A percentile compares a stretch with the other conserved stretches of the same genome.
phyloP scores from a whole-genome alignment of 2,797 vertebrate species.

The Leptoclinus maculatus region DNA sequence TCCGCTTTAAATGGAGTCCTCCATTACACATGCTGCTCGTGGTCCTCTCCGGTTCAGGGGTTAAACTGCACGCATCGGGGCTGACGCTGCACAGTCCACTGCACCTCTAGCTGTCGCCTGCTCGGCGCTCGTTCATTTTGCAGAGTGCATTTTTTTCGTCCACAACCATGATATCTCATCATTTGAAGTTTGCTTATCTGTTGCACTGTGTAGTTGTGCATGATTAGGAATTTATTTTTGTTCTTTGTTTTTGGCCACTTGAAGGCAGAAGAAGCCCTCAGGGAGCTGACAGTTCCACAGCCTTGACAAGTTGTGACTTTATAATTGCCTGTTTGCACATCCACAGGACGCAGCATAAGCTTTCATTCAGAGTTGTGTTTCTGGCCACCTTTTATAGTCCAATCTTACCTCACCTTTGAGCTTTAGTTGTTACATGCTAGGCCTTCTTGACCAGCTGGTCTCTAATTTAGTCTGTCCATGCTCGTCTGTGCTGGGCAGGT shows the following conservation, averaged over 20 bases:
- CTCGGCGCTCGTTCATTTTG: neutral
- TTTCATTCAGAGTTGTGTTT: neutral
- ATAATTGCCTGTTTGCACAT: neutral
- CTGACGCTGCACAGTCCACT: constrained; percentile 30
- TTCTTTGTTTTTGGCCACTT: neutral
- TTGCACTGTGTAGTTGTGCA: neutral
- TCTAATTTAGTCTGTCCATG: neutral
- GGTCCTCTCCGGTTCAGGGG: constrained; percentile 63
- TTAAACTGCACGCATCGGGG: constrained; percentile 49
- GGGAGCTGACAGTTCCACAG: neutral
- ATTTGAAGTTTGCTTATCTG: constrained; percentile 1
- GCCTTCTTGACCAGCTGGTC: neutral
- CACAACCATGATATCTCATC: neutral
- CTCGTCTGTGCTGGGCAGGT: neutral
- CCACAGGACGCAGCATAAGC: neutral
- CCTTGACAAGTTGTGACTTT: constrained; percentile 1
- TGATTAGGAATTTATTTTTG: neutral
- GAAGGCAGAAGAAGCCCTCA: neutral
- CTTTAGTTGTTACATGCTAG: constrained; percentile 1
- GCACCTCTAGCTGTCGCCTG: neutral
- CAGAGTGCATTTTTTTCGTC: neutral
- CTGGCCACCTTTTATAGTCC: neutral
- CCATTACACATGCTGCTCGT: constrained; percentile 64
- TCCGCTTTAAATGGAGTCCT: constrained; percentile 73
- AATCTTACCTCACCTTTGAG: neutral